These are phyloP conservation scores for Himalopsyche japonica DNA, from an alignment of 2,888 invertebrate genomes.

Conservation along the genomic window DNA sequence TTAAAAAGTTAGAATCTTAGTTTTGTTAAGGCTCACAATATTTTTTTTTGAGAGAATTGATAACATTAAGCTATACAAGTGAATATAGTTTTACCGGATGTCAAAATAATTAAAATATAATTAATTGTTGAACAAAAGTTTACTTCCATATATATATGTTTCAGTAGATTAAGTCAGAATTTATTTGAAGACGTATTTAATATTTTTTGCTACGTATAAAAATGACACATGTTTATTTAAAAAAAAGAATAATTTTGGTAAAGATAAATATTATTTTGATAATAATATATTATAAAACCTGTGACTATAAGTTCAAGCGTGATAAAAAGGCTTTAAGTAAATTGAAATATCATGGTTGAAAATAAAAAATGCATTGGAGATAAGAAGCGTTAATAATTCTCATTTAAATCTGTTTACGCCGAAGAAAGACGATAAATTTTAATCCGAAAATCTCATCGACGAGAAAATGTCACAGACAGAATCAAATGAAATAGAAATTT, in stretches of 20 bases:
- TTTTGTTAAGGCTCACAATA: neutral
- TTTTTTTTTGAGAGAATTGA: neutral
- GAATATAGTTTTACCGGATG: neutral
- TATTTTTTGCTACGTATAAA: no score
- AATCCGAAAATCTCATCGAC: neutral
- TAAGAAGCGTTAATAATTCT: neutral
- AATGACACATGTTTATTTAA: no score
- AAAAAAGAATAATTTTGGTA: no score
- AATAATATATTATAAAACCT: no score
- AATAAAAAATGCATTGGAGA: neutral
- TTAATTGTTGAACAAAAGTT: no score
- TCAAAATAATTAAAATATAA: no score
- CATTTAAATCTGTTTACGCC: neutral
- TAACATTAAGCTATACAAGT: neutral
- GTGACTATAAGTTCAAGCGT: no score
- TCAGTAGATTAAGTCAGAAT: no score
- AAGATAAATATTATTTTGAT: no score
- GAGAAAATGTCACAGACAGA: slow-evolving; percentile 3
- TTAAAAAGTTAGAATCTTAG: neutral
- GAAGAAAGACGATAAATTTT: neutral
- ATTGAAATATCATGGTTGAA: neutral
- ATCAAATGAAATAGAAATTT: slow-evolving; percentile 28
- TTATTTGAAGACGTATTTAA: no score
- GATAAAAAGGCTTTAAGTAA: neutral
- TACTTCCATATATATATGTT: no score